Evolutionary conservation across 2,888 invertebrate species (phyloP).

Genomic region (Agrilus mali): DNA sequence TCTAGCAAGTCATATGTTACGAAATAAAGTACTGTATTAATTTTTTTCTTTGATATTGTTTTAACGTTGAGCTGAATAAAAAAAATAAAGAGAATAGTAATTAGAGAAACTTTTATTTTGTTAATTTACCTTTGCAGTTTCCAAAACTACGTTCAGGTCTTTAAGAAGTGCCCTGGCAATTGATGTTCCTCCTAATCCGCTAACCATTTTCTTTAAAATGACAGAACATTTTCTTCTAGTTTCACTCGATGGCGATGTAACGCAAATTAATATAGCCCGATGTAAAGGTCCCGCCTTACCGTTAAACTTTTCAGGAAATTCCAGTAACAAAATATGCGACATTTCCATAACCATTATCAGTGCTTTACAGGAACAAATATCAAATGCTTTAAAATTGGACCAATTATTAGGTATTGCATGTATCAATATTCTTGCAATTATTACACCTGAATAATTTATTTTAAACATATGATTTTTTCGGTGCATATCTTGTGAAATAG

Average conservation of each 20-base stretch:
- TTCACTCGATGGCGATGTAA: slow-evolving; percentile 48
- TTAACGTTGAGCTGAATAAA: no score
- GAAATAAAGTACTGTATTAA: no score
- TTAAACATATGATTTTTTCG: no score
- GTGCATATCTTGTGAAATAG: no score
- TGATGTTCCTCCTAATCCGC: slow-evolving; percentile 44
- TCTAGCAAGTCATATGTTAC: no score
- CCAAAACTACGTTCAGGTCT: slow-evolving; percentile 54
- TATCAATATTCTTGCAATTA: no score
- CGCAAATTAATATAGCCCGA: slow-evolving; percentile 56
- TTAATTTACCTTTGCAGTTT: slow-evolving; percentile 39
- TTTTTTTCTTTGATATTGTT: no score
- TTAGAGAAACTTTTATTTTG: slow-evolving; percentile 11
- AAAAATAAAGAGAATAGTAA: no score
- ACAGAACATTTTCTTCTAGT: slow-evolving; percentile 50
- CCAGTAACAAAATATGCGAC: slow-evolving; percentile 56
- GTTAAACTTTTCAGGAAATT: slow-evolving; percentile 54
- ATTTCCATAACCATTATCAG: slow-evolving; percentile 59
- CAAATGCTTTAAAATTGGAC: no score
- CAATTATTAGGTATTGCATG: no score
- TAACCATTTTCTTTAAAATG: slow-evolving; percentile 48
- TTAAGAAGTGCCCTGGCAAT: slow-evolving; percentile 50
- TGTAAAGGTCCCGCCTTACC: slow-evolving; percentile 54
- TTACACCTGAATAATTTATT: no score
- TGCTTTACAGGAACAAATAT: slow-evolving; percentile 32